Evolutionary conservation across 2,113 vertebrate species (phyloP), one percentile per base, ranked within the genome.

Genomic region (Oreochromis niloticus): DNA sequence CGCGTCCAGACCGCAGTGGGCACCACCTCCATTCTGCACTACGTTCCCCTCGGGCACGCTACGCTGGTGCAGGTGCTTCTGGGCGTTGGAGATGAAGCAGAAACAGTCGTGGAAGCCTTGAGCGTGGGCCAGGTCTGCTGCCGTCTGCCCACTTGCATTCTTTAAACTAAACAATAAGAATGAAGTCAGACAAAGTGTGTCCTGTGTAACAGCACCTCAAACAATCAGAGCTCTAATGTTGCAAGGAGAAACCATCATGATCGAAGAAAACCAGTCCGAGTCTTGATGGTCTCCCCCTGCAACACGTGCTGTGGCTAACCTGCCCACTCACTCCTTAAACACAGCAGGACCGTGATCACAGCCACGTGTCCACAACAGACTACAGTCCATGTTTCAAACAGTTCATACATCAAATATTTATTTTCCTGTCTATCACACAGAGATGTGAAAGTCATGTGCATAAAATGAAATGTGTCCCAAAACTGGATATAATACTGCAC

Each of bases 121-220:
- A 94, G 97, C 96, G 57, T 96, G 96, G 84, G 98, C 98, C 97
- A 99, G 97, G 94, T 99, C 98, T 57, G 98, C 98, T 83, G 98
- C 97, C 2, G 98, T 99, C 97, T 99, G 97, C 91, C 98, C 98
- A 86, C 97, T 97, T 95, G 97, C 97, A 91, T 98, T 99, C 96
- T 97, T 97, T 90, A 99, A 97, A 96, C 98, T 99, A 97, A 83
- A 94, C 87, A 90, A 96, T 93, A 95, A 97, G 16, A 50, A 32
- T 9, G 4, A 4, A 4, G 41, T 89, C 7, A 97, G 91, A 93
- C 85, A 87, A 10, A 50, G 27, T 11, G 17, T 52, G 48, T 84
- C 22, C 54, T 46, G 34, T 27, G 6, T 3, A 13, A 48, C 80
- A 22, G 4, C 61, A 81, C 39, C 17, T 86, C 46, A 27, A 81